A percentile compares a stretch with the other conserved stretches of the same genome.
Conservation (phyloP, 2,113 vertebrate genomes). For the Chascanopsetta lugubris region DNA sequence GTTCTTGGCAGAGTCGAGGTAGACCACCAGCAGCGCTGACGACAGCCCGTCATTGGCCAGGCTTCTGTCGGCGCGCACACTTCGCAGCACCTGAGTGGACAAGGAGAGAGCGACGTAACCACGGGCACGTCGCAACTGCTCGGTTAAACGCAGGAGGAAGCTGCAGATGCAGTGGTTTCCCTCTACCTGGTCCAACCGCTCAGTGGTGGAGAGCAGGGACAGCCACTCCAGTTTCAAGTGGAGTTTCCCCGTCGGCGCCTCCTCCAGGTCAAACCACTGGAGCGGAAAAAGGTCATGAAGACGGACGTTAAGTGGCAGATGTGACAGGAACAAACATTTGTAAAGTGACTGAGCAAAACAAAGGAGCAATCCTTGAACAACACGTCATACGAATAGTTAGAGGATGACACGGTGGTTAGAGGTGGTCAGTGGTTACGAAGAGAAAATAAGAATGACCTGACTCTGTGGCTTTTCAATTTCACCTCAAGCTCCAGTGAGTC, state of each 20-base stretch:
- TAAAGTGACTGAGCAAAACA: too few relatives aligned
- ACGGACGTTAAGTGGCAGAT: too few relatives aligned
- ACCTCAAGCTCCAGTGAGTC: too few relatives aligned
- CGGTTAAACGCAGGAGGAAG: neutral
- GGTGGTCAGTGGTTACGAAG: too few relatives aligned
- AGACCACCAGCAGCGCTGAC: slow-evolving; percentile 91
- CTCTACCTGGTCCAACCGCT: slow-evolving; percentile 89
- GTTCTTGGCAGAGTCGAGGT: slow-evolving; percentile 94
- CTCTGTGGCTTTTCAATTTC: too few relatives aligned
- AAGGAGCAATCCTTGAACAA: too few relatives aligned
- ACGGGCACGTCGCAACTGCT: neutral
- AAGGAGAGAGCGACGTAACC: neutral
- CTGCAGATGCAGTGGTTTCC: neutral
- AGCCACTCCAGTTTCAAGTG: slow-evolving; percentile 97
- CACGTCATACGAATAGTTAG: too few relatives aligned
- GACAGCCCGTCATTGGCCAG: slow-evolving; percentile 91
- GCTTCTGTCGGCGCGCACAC: slow-evolving; percentile 88
- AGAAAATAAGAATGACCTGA: too few relatives aligned
- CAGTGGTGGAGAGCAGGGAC: slow-evolving; percentile 84
- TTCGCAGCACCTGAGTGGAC: slow-evolving; percentile 85
- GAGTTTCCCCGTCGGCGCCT: slow-evolving; percentile 90
- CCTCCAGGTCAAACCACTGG: slow-evolving; percentile 96
- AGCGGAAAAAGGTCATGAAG: too few relatives aligned
- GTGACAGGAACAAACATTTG: too few relatives aligned
- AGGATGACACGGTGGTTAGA: too few relatives aligned